Evolutionary conservation across 2,797 vertebrate genomes (phyloP), one percentile per base, ranked within the genome.

Genomic region (Etheostoma perlongum): DNA sequence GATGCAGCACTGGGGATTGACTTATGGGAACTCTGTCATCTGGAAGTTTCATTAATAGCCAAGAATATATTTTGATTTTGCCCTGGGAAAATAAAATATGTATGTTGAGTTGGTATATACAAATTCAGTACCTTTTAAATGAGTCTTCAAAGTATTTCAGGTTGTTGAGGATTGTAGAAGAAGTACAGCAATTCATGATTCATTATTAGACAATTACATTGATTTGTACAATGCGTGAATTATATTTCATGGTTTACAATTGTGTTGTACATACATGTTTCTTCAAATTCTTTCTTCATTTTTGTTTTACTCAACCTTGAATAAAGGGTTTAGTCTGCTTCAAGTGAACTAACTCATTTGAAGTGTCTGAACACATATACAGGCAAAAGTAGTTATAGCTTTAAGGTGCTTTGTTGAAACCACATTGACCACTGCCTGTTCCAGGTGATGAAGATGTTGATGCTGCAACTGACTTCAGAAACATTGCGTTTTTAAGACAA

Each of bases 11-110:
- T 65, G 52, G 48, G 44, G 74, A 71, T 23, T 76, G 52, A 58
- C 57, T 62, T 57, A 51, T n/a, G 62, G n/a, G 27, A 47, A 53
- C 49, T 57, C 23, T 9, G 67, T 72, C 79, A 74, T 81, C 76
- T 85, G 81, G 59, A 69, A 55, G 14, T 73, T 76, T 67, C 59
- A n/a, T 49, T 59, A 46, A 4, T 52, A 58, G 25, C 66, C 36
- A 68, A 36, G 9, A 46, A 36, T 16, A 2, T 15, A 21, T 21
- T 46, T 59, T 18, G 2, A 52, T 15, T 36, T 25, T 18, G 12
- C 18, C 0, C 27, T 67, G 19, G 21, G 21, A 23, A 23, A 23
- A 23, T 23, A 1, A 74, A 42, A 51, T 30, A 16, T 36, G 48
- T 49, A 30, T 55, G 49, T 42, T 27, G 21, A 53, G 15, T 2